phyloP scores from a whole-genome alignment of 2,113 vertebrate genomes.

The Chaetodon auriga region DNA sequence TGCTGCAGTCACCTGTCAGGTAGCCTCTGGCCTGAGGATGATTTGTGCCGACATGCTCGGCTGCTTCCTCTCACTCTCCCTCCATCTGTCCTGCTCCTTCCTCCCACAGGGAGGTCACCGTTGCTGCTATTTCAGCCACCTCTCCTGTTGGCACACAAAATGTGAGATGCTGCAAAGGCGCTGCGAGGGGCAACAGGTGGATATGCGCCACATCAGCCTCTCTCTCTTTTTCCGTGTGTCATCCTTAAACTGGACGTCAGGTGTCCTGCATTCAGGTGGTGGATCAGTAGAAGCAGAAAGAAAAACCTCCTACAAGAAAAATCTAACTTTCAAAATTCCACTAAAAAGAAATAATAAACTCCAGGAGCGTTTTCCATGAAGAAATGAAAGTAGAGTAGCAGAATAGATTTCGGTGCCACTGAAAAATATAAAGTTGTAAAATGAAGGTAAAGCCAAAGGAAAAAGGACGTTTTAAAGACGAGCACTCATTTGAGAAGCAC shows the following conservation, averaged over 20 bases:
- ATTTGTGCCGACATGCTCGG: constrained; percentile 44
- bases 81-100: constrained; percentile 2
- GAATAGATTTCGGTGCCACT: no score
- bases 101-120: constrained; percentile 40
- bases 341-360: no score
- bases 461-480: no score
- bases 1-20: constrained; percentile 41
- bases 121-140: background rate
- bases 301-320: no score
- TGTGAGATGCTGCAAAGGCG: background rate
- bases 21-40: constrained; percentile 23
- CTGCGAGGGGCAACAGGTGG: constrained; percentile 26
- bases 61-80: constrained; percentile 14
- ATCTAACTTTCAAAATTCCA: no score
- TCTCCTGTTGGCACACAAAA: background rate
- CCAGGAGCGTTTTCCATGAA: no score
- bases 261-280: background rate
- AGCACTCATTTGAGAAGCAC: no score
- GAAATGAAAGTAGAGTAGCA: no score
- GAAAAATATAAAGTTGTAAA: no score
- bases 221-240: background rate
- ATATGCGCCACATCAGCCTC: background rate
- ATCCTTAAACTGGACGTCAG: background rate
- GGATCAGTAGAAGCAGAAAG: background rate
- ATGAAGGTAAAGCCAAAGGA: no score